Evolutionary conservation across 2,113 vertebrate species (phyloP).

Genomic region (Cinclus mexicanus): DNA sequence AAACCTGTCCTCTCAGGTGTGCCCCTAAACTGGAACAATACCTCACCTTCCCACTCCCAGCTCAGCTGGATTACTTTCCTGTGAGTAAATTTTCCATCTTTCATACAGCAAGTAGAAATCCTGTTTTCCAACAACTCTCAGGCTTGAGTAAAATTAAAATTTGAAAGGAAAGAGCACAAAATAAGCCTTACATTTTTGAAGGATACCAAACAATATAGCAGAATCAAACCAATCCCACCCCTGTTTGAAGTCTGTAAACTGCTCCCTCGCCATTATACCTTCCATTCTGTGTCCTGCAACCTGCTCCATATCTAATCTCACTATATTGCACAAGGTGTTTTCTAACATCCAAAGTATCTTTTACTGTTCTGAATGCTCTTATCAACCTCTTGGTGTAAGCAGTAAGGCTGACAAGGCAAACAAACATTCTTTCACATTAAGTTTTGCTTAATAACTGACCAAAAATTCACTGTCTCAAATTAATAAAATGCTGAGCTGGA

Average conservation of each 20-base stretch:
- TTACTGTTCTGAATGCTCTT: conserved; percentile 64
- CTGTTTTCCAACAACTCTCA: neutral
- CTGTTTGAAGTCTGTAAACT: neutral
- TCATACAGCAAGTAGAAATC: neutral
- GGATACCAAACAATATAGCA: neutral
- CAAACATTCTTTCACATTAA: conserved; percentile 30
- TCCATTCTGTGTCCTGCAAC: neutral
- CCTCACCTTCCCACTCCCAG: neutral
- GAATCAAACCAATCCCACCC: neutral
- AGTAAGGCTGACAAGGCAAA: conserved; percentile 54
- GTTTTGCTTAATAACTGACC: conserved; percentile 24
- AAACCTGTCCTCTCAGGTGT: neutral
- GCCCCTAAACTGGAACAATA: neutral
- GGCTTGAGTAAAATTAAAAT: neutral
- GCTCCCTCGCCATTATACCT: accelerated
- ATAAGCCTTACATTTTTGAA: neutral
- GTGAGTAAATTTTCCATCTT: neutral
- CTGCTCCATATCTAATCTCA: conserved; percentile 20
- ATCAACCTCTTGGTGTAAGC: conserved; percentile 67
- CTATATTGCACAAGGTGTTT: conserved; percentile 70
- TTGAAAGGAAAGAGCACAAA: neutral
- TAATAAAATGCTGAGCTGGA: conserved; percentile 56
- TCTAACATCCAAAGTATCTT: conserved; percentile 61
- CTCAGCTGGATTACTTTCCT: neutral
- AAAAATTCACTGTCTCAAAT: conserved; percentile 42